phyloP scores from a whole-genome alignment of 2,113 vertebrate species.

The Neomonachus schauinslandi region DNA sequence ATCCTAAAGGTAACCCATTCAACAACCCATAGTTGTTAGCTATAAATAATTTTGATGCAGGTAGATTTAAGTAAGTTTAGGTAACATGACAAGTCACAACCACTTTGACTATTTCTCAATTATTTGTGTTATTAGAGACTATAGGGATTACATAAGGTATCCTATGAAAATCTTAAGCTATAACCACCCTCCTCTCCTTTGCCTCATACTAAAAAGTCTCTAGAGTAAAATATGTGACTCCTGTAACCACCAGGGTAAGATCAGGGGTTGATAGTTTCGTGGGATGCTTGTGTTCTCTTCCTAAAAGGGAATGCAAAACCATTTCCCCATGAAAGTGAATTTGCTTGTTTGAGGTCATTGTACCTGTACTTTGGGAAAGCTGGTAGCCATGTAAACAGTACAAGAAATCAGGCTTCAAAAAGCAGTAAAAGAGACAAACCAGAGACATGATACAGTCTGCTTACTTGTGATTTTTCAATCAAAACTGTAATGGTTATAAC shows the following conservation, averaged over 20 bases:
- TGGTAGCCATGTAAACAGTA: background rate
- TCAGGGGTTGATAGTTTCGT: background rate
- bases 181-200: background rate
- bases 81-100: background rate
- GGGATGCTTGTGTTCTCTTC: background rate
- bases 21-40: background rate
- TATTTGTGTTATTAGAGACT: background rate
- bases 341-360: background rate
- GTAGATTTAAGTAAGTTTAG: slow-evolving; percentile 9
- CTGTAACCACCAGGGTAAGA: background rate
- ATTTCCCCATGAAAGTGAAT: background rate
- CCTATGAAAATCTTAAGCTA: background rate
- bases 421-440: background rate
- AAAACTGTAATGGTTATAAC: background rate
- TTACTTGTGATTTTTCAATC: background rate
- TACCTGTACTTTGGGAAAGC: background rate
- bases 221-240: background rate
- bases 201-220: background rate
- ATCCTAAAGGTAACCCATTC: background rate
- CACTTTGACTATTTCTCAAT: background rate
- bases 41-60: background rate
- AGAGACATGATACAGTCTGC: background rate
- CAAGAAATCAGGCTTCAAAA: background rate
- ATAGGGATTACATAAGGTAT: background rate
- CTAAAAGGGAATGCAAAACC: background rate